Evolutionary conservation across 2,797 vertebrate species (phyloP), one percentile per base, ranked within the genome.

Genomic region (Tragelaphus eurycerus): DNA sequence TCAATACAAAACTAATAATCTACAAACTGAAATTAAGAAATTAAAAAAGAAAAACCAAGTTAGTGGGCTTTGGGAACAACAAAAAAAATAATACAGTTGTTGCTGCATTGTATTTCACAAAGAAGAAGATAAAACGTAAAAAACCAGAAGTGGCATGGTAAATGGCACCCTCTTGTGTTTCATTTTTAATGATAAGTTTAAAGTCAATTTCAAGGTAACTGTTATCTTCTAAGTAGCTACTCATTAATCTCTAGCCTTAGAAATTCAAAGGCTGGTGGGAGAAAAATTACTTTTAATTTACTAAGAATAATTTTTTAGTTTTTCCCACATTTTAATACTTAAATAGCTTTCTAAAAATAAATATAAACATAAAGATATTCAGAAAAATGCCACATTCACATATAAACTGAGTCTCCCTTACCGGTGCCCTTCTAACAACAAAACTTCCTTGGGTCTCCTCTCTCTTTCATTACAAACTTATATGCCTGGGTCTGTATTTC

Each of bases 151-250:
- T 57, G 8, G 88, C 25, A 81, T 57, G 43, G 90, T 96, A 95
- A 97, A 98, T 1, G 86, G 95, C 96, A 91, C 93, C 92, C 97
- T 86, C 97, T 96, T 95, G 92, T 82, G 96, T 96, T 95, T 85
- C 14, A 93, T 57, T 86, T 90, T 31, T 43, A 93, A 90, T 4
- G 31, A 60, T 38, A 92, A 86, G 21, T 86, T 97, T 94, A 89
- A 92, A 95, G 86, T 57, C 8, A 90, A 95, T 74, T 84, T 94
- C 60, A 89, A 89, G 50, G 1, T 86, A 82, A 89, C 3, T 27
- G 31, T 79, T 54, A 88, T 29, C 14, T 81, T 92, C 62, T 92
- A 83, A 93, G 64, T 17, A 96, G 83, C 55, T 85, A 90, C 12
- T 83, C 21, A 62, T 64, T 64, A 85, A 86, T 71, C 38, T 96